Base-by-base conservation (phyloP, 1,140 invertebrate species). In the Aphis craccivora region DNA sequence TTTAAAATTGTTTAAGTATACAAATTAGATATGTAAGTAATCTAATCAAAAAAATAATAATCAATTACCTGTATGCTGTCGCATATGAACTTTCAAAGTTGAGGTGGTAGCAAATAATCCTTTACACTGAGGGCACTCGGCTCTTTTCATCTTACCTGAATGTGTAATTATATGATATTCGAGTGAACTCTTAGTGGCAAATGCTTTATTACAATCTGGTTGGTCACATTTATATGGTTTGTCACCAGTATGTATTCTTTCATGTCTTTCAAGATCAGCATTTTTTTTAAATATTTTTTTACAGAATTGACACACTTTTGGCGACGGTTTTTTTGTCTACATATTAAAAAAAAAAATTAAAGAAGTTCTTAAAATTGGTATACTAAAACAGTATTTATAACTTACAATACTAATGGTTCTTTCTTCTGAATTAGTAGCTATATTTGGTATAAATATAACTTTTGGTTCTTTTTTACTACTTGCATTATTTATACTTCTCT, bases 31-130 rank as follows among this genome's bases (percentile, higher is more conserved):
- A 45, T 35, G 7, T 51, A 53, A 22, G 2, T 30, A 88, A 35
- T 35, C n/a, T 51, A 60, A 30, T 18, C 6, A 40, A 43, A 60
- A 43, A n/a, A 67, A 60, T n/a, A 14, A 60, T 43, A 20, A 90
- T 18, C 7, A 90, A 86, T 94, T 94, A 96, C 96, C 96, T 90
- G 97, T 97, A 94, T 97, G 97, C 0, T 97, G 95, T 93, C 97
- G 94, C 96, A 97, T 97, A 94, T 97, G 97, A 25, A 97, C 96
- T 94, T 97, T 97, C 0, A 97, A 95, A 93, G 96, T 96, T 9
- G 96, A 96, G 94, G 96, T 96, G 0, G 96, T 96, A 20, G 96
- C 95, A 94, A 97, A 97, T 43, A 95, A 94, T 93, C 95, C 96
- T 91, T 95, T 95, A 94, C 97, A 97, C 14, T 97, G 95, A 87